Evolutionary conservation across 2,113 vertebrate genomes (phyloP).

Genomic region (Origma solitaria): DNA sequence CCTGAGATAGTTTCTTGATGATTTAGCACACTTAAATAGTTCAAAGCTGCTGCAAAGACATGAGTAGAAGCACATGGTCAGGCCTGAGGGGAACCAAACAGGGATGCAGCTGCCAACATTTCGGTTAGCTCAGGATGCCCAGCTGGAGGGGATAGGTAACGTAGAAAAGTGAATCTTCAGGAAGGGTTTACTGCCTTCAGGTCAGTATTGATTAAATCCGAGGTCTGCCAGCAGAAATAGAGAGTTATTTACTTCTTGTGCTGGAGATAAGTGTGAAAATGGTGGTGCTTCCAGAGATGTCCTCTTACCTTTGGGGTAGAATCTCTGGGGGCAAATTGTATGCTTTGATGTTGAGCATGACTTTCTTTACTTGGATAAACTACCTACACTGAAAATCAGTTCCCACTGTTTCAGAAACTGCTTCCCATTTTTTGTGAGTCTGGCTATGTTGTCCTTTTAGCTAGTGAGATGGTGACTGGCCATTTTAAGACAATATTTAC

Average conservation of each 20-base stretch:
- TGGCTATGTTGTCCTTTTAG: not conserved
- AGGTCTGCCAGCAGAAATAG: not conserved
- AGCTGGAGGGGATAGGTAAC: not conserved
- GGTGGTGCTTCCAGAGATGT: not conserved
- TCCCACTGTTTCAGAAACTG: not conserved
- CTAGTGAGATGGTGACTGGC: not conserved
- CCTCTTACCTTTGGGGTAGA: not conserved
- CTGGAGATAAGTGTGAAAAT: not conserved
- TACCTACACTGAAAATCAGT: not conserved
- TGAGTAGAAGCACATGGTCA: constrained; percentile 5
- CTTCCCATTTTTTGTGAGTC: not conserved
- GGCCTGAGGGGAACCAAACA: not conserved
- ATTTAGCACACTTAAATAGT: constrained; percentile 24
- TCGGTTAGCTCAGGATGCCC: not conserved
- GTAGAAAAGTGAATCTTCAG: not conserved
- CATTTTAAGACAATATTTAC: not conserved
- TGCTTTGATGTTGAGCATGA: not conserved
- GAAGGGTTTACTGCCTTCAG: not conserved
- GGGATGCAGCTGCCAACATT: not conserved
- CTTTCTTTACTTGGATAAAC: not conserved
- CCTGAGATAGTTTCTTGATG: constrained; percentile 17
- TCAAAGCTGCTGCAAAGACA: constrained; percentile 18
- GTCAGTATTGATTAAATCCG: not conserved
- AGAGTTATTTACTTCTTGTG: not conserved
- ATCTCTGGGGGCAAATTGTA: fast-evolving